A percentile compares a stretch with the other conserved stretches of the same genome.
These are phyloP conservation scores for Pygocentrus nattereri DNA, from an alignment of 2,797 vertebrate species.

Conservation along the genomic window DNA sequence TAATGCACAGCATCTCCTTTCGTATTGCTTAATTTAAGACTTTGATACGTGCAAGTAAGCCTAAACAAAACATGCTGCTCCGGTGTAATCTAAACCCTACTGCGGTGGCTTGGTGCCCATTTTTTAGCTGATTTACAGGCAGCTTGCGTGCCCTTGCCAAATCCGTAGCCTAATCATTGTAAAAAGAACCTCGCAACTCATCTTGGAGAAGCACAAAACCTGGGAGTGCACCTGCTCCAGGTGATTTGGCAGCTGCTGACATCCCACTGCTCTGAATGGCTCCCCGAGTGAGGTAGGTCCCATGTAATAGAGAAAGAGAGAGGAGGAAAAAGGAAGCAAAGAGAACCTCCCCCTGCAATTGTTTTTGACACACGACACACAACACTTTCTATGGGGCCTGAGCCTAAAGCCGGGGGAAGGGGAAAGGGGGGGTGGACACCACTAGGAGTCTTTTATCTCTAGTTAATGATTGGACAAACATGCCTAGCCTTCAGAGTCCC, in stretches of 20 bases:
- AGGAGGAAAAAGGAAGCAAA: constrained; percentile 41
- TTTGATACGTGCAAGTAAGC: constrained; percentile 1
- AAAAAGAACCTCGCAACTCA: constrained; percentile 33
- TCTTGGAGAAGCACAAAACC: constrained; percentile 38
- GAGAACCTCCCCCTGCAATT: constrained; percentile 60
- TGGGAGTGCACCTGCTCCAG: constrained; percentile 59
- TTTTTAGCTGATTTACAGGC: constrained; percentile 43
- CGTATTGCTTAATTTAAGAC: background rate
- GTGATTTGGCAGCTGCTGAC: constrained; percentile 75
- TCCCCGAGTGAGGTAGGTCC: constrained; percentile 60
- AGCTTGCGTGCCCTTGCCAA: constrained; percentile 40
- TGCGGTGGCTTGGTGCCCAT: constrained; percentile 18
- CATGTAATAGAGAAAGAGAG: constrained; percentile 55
- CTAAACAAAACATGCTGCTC: constrained; percentile 24
- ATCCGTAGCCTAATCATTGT: constrained; percentile 35
- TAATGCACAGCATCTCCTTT: background rate
- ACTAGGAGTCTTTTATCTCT: constrained; percentile 82
- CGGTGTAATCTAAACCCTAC: background rate
- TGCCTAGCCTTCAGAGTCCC: constrained; percentile 60
- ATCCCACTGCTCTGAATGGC: constrained; percentile 66
- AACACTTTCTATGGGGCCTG: constrained; percentile 58
- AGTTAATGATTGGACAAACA: constrained; percentile 84
- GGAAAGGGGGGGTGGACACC: constrained; percentile 55
- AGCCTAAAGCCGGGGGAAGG: constrained; percentile 49
- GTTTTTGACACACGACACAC: constrained; percentile 69